Conservation (phyloP, 2,888 invertebrate genomes). For the Hypselothyrea guttata region DNA sequence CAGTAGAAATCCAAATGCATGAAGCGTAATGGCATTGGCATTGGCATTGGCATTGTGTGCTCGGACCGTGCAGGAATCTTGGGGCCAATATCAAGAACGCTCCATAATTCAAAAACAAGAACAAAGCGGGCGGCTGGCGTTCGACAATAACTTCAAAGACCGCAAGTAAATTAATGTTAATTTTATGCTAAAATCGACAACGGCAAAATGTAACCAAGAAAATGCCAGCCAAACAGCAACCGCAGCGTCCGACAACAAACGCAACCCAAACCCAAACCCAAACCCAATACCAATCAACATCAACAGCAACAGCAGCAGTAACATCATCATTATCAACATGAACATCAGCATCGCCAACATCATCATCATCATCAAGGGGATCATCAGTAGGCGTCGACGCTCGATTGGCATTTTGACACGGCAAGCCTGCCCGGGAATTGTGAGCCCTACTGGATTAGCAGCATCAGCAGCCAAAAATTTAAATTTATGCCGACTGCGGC, state of each 20-base stretch:
- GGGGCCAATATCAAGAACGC: constrained; percentile 66
- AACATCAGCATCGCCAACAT: constrained; percentile 1
- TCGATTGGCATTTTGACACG: constrained; percentile 78
- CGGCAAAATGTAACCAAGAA: constrained; percentile 58
- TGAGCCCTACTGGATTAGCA: constrained; percentile 65
- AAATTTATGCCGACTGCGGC: constrained; percentile 75
- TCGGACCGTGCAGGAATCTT: constrained; percentile 35
- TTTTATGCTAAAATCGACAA: constrained; percentile 75
- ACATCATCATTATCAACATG: constrained; percentile 6
- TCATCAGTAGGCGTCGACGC: constrained; percentile 26
- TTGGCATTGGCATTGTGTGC: constrained; percentile 52
- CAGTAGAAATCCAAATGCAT: constrained; percentile 51
- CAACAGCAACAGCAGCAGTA: constrained; percentile 17
- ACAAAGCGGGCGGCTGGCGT: constrained; percentile 43
- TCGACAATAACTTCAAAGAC: constrained; percentile 76
- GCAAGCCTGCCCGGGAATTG: constrained; percentile 13
- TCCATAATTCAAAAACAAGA: constrained; percentile 75
- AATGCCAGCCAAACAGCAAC: constrained; percentile 29
- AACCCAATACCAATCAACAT: constrained; percentile 55
- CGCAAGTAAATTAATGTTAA: constrained; percentile 78
- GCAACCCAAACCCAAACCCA: constrained; percentile 11
- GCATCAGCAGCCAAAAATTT: constrained; percentile 65
- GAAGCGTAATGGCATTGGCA: constrained; percentile 55
- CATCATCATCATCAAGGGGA: not conserved
- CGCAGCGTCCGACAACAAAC: constrained; percentile 30